Evolutionary conservation across 2,888 invertebrate species (phyloP), one percentile per base, ranked within the genome.

Genomic region (Palloptera scutellata): DNA sequence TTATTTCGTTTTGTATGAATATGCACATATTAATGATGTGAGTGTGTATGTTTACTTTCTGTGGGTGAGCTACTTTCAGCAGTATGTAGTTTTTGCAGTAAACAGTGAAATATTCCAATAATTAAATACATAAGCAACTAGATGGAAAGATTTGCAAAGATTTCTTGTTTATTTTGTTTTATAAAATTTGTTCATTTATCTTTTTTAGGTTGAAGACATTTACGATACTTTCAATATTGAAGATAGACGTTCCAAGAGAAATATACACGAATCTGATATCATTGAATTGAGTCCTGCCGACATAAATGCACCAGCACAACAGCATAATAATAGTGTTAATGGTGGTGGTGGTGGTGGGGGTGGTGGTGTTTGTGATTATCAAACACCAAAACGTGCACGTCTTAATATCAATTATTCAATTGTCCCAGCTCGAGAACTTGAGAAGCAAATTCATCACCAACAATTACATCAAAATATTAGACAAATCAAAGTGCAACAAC

Each of bases 201-300:
- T 62, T 17, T 3, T 65, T 70, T 78, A 91, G 91, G 89, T 92
- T 6, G 86, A 90, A 75, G 89, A 90, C 69, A 86, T 91, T 1
- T 93, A 92, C 80, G 92, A 92, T 81, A 90, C 91, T 75, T 88
- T 91, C 61, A 92, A 92, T 68, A 86, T 89, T 72, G 91, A 92
- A 73, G 91, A 92, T 70, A 80, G 30, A 30, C 3, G 30, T 30
- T 30, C 30, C 30, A 30, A 78, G 45, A 75, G 77, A 58, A 72
- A 75, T 2, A 76, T 83, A 30, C 75, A 73, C 60, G 77, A 78
- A 88, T 72, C 86, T 85, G 77, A 89, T 87, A 77, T 88, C 86
- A 58, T 85, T 88, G 76, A 90, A 88, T 78, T 87, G 86, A 79
- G 81, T 59, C 83, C 81, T 9, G 81, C 88, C 87, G 80, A 86